phyloP scores from a whole-genome alignment of 2,113 vertebrate species.

The Bufo bufo region DNA sequence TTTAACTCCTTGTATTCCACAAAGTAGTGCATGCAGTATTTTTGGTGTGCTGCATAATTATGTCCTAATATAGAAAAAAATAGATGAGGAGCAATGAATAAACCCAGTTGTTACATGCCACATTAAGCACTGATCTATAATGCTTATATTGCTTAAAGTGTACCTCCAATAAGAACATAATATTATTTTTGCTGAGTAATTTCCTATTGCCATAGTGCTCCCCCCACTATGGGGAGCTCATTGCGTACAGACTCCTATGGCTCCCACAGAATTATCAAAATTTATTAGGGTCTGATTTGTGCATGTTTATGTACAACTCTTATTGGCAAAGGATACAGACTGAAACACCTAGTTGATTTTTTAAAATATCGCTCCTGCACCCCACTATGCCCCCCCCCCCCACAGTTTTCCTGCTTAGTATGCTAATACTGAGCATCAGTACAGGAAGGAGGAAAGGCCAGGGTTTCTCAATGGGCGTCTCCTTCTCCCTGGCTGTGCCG shows the following conservation, averaged over 20 bases:
- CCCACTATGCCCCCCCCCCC: too few relatives aligned
- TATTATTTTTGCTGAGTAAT: background rate
- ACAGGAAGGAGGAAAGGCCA: too few relatives aligned
- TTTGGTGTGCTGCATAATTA: background rate
- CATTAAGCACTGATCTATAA: background rate
- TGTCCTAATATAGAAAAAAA: background rate
- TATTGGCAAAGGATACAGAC: too few relatives aligned
- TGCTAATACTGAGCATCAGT: too few relatives aligned
- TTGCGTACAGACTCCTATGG: background rate
- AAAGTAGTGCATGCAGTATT: background rate
- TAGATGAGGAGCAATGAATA: background rate
- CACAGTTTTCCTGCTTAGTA: too few relatives aligned
- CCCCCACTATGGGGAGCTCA: background rate
- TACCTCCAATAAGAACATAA: background rate
- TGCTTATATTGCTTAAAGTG: background rate
- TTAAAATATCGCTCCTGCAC: too few relatives aligned
- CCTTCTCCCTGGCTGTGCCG: too few relatives aligned
- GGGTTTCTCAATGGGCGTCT: too few relatives aligned
- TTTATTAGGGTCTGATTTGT: too few relatives aligned
- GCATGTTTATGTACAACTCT: too few relatives aligned
- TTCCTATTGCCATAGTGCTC: background rate
- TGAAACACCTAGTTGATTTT: too few relatives aligned
- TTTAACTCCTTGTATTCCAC: slow-evolving; percentile 4
- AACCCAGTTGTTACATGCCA: background rate
- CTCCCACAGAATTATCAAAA: too few relatives aligned